Evolutionary conservation across 2,113 vertebrate species (phyloP), one percentile per base, ranked within the genome.

Genomic region (Motacilla tschutschensis): DNA sequence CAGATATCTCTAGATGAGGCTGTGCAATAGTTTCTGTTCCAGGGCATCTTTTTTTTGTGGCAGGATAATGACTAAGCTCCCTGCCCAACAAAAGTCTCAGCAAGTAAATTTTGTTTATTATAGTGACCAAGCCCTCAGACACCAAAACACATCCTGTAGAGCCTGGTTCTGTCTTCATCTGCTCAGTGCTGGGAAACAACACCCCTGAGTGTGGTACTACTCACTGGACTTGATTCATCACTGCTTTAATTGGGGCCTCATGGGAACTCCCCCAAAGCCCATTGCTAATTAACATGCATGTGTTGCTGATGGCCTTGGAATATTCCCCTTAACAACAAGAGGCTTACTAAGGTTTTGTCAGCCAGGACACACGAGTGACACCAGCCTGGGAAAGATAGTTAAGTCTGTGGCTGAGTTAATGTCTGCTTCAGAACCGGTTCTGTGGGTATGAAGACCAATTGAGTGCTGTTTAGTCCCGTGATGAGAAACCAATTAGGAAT

Each of bases 401-500:
- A 70, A 51, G 41, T 17, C 53, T 87, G 62, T 33, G 64, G 41
- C 54, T 81, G 55, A 88, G 55, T 75, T 59, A 91, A 31, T 53
- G 28, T 12, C 66, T 85, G 59, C 60, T 48, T 82, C 67, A 79
- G 78, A 93, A 90, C 93, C 2, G 4, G 94, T 95, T 93, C 66
- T 62, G 82, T 79, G 87, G 87, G 90, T 70, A 69, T 70, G 84
- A 78, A 92, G 33, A 53, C 17, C 47, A 77, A 59, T 31, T 60
- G 51, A 28, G 24, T 31, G 62, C 48, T 82, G n/a, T 35, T 90
- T 73, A 91, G 80, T 71, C 54, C 17, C 0, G 1, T 80, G 87
- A 88, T 92, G 90, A 94, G 86, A 88, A 90, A 92, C 29, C 84
- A 87, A 87, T 87, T 74, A 88, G 76, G 88, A 87, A 89, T 85